Base-by-base conservation (phyloP, 2,888 invertebrate species). In the Elegia similella region DNA sequence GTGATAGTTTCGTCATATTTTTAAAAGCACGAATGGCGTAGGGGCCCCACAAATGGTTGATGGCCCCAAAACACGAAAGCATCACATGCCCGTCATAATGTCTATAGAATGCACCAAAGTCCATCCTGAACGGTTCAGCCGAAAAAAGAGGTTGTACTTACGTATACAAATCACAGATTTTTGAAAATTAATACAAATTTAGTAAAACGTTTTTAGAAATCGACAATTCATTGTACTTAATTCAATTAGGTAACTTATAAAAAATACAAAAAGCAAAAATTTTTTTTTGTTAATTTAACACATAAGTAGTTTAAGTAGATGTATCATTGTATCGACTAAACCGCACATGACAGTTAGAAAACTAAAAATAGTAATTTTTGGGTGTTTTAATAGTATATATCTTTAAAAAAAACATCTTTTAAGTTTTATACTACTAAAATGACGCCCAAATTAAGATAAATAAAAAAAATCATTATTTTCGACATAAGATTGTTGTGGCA, bases 21-120 rank as follows among this genome's bases (percentile, higher is more conserved):
- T 78, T 75, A 84, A 84, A 88, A 88, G 88, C 88, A 88, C 88
- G 74, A 82, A 82, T 82, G 86, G 88, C 85, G 72, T 68, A 73
- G 80, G 70, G 71, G 62, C 55, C 57, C 56, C 55, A 58, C 63
- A 61, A 59, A 65, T 65, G 59, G 58, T 62, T 62, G 54, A 59
- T 63, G 61, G 64, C 73, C 76, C 77, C 64, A 62, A 64, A 62
- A 75, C 71, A 75, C 72, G 70, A 72, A 84, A 88, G 88, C 88
- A 88, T 88, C 76, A 80, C 73, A 89, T 88, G 88, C 88, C 76
- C 67, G 69, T 70, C 58, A 62, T 56, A 61, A 56, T 56, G 60
- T 58, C 63, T 67, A 65, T 63, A 65, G 69, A 70, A 70, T 69
- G 72, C 72, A 72, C 72, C 72, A 68, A 67, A 67, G 17, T 55